Conservation (phyloP, 2,888 invertebrate species). For the Toxonevra muliebris region DNA sequence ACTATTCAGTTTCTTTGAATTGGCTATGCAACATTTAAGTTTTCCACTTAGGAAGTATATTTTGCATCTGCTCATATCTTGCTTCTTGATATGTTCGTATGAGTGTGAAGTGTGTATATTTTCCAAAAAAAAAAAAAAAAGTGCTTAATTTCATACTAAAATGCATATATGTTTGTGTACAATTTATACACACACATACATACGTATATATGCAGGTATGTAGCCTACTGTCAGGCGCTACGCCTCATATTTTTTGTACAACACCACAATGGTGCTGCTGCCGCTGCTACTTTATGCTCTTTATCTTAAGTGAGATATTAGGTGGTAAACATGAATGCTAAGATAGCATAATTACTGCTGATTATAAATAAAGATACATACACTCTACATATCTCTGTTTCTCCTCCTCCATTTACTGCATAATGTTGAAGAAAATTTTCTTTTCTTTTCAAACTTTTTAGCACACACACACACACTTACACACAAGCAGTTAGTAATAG, state of each 20-base stretch:
- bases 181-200: too few species aligned
- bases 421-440: background rate
- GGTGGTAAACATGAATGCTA: constrained; percentile 44
- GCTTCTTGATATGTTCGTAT: background rate
- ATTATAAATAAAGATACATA: constrained; percentile 35
- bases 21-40: background rate
- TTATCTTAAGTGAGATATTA: constrained; percentile 45
- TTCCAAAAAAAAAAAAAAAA: too few species aligned
- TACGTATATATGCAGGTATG: background rate
- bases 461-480: background rate
- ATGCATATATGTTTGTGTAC: too few species aligned
- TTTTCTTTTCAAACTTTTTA: constrained; percentile 2
- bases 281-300: constrained; percentile 19
- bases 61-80: background rate
- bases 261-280: background rate
- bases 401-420: background rate
- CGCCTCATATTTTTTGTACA: background rate
- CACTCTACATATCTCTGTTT: too few species aligned
- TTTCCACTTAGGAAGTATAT: background rate
- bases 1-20: background rate
- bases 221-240: background rate
- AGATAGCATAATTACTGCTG: constrained; percentile 45
- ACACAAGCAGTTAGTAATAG: background rate
- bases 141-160: too few species aligned
- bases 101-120: too few species aligned